These are phyloP conservation scores for Neocrepidodera transversa DNA, from an alignment of 2,888 invertebrate species.

Conservation along the genomic window DNA sequence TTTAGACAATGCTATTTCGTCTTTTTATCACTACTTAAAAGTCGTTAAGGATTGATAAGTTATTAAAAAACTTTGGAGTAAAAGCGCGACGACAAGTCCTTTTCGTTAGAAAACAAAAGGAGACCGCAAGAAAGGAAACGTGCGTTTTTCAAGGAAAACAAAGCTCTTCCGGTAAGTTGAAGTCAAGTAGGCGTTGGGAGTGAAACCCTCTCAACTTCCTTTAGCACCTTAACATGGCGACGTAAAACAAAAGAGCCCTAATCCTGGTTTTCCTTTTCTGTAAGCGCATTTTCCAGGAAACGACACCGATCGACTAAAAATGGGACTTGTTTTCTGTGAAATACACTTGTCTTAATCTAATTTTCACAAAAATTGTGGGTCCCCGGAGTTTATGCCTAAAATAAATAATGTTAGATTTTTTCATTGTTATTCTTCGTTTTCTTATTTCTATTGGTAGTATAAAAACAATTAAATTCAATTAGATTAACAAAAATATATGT, in stretches of 20 bases:
- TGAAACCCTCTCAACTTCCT: constrained; percentile 35
- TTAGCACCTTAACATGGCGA: constrained; percentile 43
- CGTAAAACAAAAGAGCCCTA: constrained; percentile 39
- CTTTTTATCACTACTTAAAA: too few relatives aligned
- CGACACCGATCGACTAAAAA: constrained; percentile 10
- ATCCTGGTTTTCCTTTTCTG: constrained; percentile 40
- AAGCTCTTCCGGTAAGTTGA: constrained; percentile 29
- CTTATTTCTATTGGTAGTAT: too few relatives aligned
- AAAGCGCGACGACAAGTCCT: neutral
- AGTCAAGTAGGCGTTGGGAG: constrained; percentile 26
- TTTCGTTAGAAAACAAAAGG: constrained; percentile 15
- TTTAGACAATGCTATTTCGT: neutral
- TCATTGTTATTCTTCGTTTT: too few relatives aligned
- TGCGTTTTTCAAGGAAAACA: constrained; percentile 29
- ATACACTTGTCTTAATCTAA: too few relatives aligned
- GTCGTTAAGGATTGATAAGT: neutral
- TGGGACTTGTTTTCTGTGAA: constrained; percentile 15
- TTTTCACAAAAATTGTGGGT: too few relatives aligned
- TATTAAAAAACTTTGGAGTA: constrained; percentile 17
- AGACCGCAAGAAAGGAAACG: constrained; percentile 23
- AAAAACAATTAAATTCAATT: too few relatives aligned
- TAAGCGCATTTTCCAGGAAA: constrained; percentile 22
- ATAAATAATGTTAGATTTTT: too few relatives aligned
- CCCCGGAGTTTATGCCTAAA: too few relatives aligned
- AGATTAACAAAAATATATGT: too few relatives aligned